A percentile compares a stretch with the other conserved stretches of the same genome.
Evolutionary conservation across 2,888 invertebrate genomes (phyloP).

Genomic region (Latrodectus hesperus): DNA sequence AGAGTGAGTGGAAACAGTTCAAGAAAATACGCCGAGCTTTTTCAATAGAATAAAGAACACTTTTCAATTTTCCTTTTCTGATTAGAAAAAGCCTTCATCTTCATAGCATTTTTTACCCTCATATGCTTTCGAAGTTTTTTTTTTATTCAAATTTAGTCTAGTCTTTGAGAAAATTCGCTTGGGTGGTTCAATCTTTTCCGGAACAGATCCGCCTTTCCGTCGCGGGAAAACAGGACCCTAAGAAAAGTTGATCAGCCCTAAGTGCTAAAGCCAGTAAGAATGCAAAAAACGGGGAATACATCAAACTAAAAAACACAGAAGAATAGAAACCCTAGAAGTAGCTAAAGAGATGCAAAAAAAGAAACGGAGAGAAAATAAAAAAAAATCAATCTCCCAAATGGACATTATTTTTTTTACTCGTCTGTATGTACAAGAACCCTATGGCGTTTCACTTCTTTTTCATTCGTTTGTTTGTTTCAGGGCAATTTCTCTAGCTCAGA

Average conservation of each 20-base stretch:
- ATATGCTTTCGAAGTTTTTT: too few relatives aligned
- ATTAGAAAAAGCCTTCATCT: background rate
- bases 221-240: constrained; percentile 1
- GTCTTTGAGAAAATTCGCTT: background rate
- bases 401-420: constrained; percentile 28
- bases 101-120: background rate
- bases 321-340: constrained; percentile 46
- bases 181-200: background rate
- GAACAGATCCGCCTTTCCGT: background rate
- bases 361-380: constrained; percentile 10
- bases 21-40: background rate
- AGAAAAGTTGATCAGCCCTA: constrained; percentile 55
- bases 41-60: background rate
- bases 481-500: constrained; percentile 41
- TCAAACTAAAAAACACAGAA: constrained; percentile 4
- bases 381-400: constrained; percentile 64
- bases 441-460: background rate
- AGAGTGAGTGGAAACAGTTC: background rate
- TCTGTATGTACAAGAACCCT: constrained; percentile 9
- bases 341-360: constrained; percentile 60
- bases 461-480: constrained; percentile 15
- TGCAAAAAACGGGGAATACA: constrained; percentile 5
- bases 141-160: too few relatives aligned
- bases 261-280: constrained; percentile 53
- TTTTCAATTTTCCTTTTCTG: background rate